Evolutionary conservation across 2,888 invertebrate species (phyloP).

Genomic region (Stictocephala bisonia): DNA sequence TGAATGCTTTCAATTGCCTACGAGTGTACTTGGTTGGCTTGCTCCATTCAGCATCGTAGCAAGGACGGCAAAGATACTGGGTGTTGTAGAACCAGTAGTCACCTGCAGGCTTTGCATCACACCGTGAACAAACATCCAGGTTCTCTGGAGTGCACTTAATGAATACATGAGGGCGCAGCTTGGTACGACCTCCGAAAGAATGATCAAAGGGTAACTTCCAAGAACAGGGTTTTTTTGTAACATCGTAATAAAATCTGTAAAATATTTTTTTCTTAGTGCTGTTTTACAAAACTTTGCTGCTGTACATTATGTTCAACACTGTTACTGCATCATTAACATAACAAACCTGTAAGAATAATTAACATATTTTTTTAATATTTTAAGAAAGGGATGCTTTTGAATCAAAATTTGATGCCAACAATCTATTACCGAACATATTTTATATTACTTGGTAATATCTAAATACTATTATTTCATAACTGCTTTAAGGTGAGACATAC

Average conservation of each 20-base stretch:
- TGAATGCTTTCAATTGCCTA: conserved; percentile 32
- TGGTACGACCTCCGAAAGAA: conserved; percentile 65
- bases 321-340: too few species aligned
- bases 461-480: too few species aligned
- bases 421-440: too few species aligned
- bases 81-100: conserved; percentile 66
- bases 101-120: conserved; percentile 64
- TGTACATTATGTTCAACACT: too few species aligned
- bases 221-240: neutral
- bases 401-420: too few species aligned
- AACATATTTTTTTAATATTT: too few species aligned
- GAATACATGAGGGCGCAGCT: conserved; percentile 65
- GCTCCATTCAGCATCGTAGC: conserved; percentile 21
- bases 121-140: conserved; percentile 64
- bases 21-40: conserved; percentile 21
- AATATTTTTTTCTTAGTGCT: too few species aligned
- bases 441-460: too few species aligned
- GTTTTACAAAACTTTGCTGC: too few species aligned
- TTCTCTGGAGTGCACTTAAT: conserved; percentile 65
- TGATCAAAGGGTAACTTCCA: conserved; percentile 63
- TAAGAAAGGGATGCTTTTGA: too few species aligned
- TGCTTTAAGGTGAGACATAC: too few species aligned
- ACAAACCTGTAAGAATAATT: too few species aligned
- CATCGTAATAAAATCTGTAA: conserved; percentile 43
- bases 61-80: conserved; percentile 22